A percentile compares a stretch with the other conserved stretches of the same genome.
These are phyloP conservation scores for Arctocebus calabarensis DNA, from an alignment of 2,797 vertebrate genomes.

Conservation along the genomic window DNA sequence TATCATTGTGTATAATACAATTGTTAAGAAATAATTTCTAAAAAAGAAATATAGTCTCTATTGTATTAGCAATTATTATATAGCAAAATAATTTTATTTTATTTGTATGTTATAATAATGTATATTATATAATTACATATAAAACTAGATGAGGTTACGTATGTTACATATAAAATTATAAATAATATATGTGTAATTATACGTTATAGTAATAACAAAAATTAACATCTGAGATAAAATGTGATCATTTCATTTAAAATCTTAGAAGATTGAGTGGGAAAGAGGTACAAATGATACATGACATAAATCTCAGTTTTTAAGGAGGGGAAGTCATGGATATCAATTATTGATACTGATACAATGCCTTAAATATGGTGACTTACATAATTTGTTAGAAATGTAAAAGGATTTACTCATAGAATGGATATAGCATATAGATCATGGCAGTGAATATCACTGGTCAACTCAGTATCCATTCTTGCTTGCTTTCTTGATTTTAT, in stretches of 20 bases:
- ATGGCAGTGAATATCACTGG: background rate
- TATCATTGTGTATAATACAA: background rate
- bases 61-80: background rate
- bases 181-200: background rate
- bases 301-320: background rate
- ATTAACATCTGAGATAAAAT: conserved; percentile 20
- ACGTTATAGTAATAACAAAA: background rate
- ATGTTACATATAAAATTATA: background rate
- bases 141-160: background rate
- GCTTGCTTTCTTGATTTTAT: conserved; percentile 10
- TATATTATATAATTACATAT: background rate
- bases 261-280: background rate
- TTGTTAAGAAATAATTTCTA: conserved; percentile 29
- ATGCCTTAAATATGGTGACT: background rate
- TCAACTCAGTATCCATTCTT: background rate
- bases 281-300: background rate
- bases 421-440: background rate
- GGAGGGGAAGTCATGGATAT: background rate
- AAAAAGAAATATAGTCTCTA: background rate
- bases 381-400: background rate
- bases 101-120: background rate
- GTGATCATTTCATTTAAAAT: background rate
- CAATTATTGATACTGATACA: conserved; percentile 6
- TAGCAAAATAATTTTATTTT: background rate
- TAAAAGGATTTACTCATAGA: background rate